Conservation (phyloP, 2,888 invertebrate species). For the Acutogordius australiensis region DNA sequence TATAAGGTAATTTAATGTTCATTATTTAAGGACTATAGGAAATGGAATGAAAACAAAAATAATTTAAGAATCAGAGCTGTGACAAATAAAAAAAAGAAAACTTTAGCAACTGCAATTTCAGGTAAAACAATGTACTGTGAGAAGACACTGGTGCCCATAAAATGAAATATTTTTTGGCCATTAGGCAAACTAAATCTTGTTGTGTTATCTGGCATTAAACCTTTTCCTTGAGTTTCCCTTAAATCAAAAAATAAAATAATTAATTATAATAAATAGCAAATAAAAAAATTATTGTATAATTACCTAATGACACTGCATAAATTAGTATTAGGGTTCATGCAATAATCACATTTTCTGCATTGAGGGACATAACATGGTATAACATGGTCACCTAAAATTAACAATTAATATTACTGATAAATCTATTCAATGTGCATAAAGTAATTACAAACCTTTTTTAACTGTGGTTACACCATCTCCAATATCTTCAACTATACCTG, state of each 20-base stretch:
- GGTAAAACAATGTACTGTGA: slow-evolving; percentile 71
- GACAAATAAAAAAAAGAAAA: slow-evolving; percentile 22
- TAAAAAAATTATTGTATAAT: slow-evolving; percentile 23
- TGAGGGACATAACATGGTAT: slow-evolving; percentile 82
- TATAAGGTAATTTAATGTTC: no score
- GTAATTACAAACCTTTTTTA: slow-evolving; percentile 33
- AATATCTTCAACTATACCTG: slow-evolving; percentile 74
- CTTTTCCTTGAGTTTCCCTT: slow-evolving; percentile 35
- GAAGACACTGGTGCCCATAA: slow-evolving; percentile 88
- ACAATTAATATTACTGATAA: neutral
- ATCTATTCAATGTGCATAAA: slow-evolving; percentile 11
- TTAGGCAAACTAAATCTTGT: slow-evolving; percentile 40
- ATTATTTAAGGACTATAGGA: no score
- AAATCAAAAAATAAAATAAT: slow-evolving; percentile 10
- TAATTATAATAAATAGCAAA: neutral
- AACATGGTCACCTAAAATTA: slow-evolving; percentile 52
- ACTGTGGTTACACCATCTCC: slow-evolving; percentile 64
- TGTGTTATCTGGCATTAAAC: slow-evolving; percentile 69
- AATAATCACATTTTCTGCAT: slow-evolving; percentile 81
- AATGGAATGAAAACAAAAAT: neutral
- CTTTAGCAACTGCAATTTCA: slow-evolving; percentile 77
- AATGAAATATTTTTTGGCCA: slow-evolving; percentile 48
- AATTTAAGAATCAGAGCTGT: neutral
- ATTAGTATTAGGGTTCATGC: slow-evolving; percentile 75
- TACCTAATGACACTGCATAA: slow-evolving; percentile 67